A percentile compares a stretch with the other conserved stretches of the same genome.
Conservation (phyloP, 2,797 vertebrate species). For the Sebastes diploproa region DNA sequence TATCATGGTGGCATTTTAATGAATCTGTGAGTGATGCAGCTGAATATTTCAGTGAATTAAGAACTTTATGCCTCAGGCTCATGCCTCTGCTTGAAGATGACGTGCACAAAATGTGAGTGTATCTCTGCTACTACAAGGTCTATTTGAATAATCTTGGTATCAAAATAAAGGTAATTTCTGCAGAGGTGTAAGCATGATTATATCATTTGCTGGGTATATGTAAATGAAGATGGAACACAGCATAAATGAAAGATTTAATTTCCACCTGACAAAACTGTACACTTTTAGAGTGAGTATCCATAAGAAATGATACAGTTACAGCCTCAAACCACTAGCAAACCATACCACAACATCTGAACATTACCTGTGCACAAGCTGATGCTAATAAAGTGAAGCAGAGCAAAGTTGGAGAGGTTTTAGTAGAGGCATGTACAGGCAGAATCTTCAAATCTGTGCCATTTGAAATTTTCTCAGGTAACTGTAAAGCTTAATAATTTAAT, state of each 20-base stretch:
- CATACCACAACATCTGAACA: neutral
- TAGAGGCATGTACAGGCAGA: too few species aligned
- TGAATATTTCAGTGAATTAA: neutral
- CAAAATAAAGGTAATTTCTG: neutral
- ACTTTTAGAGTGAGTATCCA: neutral
- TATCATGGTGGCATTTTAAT: neutral
- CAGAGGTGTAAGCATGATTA: neutral
- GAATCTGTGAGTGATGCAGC: neutral
- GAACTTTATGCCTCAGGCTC: neutral
- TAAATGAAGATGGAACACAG: neutral
- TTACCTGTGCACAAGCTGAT: neutral
- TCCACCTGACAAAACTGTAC: neutral
- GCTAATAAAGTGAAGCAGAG: neutral
- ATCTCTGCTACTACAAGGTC: neutral
- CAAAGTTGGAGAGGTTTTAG: neutral
- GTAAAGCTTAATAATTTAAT: neutral
- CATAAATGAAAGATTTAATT: neutral
- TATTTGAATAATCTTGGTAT: neutral
- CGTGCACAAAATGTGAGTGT: neutral
- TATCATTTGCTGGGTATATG: neutral
- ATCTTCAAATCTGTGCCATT: neutral
- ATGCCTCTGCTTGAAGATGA: neutral
- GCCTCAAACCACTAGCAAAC: neutral
- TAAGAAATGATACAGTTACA: neutral
- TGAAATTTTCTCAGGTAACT: neutral